These are phyloP conservation scores for Nesometra sesokonis DNA, from an alignment of 35 echinoderm and acorn worm genomes.

Conservation along the genomic window DNA sequence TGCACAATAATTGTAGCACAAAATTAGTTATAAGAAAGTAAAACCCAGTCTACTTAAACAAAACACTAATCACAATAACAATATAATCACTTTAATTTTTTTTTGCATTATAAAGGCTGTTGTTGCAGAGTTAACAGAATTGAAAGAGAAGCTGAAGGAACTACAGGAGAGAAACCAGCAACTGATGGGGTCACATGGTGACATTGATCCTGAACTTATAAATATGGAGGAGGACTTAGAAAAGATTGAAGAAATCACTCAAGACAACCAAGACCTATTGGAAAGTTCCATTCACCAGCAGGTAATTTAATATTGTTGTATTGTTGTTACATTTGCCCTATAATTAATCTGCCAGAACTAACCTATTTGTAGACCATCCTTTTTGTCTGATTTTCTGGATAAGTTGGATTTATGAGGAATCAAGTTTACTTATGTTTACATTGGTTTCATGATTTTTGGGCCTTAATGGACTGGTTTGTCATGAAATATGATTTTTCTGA, in stretches of 20 bases:
- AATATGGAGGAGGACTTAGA: background rate
- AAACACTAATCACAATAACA: background rate
- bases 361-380: too few species aligned
- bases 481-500: too few species aligned
- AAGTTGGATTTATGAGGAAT: too few species aligned
- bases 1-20: too few species aligned
- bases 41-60: background rate
- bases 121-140: slow-evolving; percentile 48
- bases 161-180: slow-evolving; percentile 57
- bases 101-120: slow-evolving; percentile 29
- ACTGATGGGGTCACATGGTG: background rate
- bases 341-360: too few species aligned
- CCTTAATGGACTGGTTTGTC: too few species aligned
- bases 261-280: background rate
- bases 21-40: too few species aligned
- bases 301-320: background rate
- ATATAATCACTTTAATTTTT: background rate
- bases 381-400: too few species aligned
- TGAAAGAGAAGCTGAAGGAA: slow-evolving; percentile 50
- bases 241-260: background rate
- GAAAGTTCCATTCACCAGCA: background rate
- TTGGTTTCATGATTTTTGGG: too few species aligned
- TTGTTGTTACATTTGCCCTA: too few species aligned
- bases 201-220: background rate
- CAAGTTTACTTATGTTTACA: too few species aligned